Base-by-base conservation (phyloP, 2,113 vertebrate species). In the Typhlomys cinereus region DNA sequence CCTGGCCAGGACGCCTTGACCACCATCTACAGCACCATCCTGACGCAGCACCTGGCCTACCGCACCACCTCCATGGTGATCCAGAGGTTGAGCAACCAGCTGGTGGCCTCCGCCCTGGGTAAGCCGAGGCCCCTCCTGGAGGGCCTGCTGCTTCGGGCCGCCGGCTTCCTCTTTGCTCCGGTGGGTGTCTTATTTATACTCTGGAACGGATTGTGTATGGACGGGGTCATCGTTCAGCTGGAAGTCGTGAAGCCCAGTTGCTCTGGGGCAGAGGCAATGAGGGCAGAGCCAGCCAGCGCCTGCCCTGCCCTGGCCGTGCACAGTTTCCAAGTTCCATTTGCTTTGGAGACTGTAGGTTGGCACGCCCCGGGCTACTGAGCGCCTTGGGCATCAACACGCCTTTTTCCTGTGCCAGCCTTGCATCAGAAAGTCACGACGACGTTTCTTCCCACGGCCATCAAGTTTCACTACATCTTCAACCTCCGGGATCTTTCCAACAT, bases 391-490 rank as follows among this genome's bases (percentile, higher is more conserved):
- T 80, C 17, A 1, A 66, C 57, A 70, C 31, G 29, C 75, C 61
- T 88, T 88, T 93, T 67, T 83, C 85, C 74, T 20, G 12, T 39
- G 0, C 95, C 97, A 98, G 98, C 97, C 74, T 92, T 98, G 79
- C 98, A 98, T 73, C 98, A 98, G 97, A 98, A 97, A 90, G 96
- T 98, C 2, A 2, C 98, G 0, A 0, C 96, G 2, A 96, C 93
- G 0, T 98, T 97, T 54, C 94, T 98, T 57, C 98, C 98, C 13
- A 98, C 98, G 10, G 98, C 98, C 96, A 97, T 98, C 84, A 98
- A 98, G 89, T 98, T 98, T 89, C 98, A 98, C 44, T 98, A 98
- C 4, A 57, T 98, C 94, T 98, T 98, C 97, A 98, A 98, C 92
- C 97, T 98, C 90, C 93, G 98, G 50, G 98, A 98, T 92, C 98